Conservation (phyloP, 37 sponge, comb jelly and placozoan species). For the Mnemiopsis leidyi region DNA sequence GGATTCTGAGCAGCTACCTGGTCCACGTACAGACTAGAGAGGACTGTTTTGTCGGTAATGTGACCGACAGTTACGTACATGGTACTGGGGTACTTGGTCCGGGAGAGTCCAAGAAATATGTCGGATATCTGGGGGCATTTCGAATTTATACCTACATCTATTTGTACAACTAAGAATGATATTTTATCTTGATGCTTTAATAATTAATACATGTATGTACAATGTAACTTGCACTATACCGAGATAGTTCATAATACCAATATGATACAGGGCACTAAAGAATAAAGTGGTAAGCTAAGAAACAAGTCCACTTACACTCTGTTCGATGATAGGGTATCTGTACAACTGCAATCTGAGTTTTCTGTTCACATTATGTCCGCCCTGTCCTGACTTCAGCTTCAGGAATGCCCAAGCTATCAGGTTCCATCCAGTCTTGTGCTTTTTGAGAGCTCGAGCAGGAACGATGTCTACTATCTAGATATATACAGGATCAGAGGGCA, state of each 20-base stretch:
- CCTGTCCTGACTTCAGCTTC: constrained; percentile 44
- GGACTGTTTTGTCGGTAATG: not conserved
- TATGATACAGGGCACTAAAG: too few relatives aligned
- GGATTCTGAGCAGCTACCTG: constrained; percentile 51
- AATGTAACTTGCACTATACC: too few relatives aligned
- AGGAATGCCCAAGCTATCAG: constrained; percentile 56
- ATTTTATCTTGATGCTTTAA: too few relatives aligned
- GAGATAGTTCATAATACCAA: too few relatives aligned
- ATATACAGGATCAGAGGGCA: too few relatives aligned
- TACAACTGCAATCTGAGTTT: constrained; percentile 43
- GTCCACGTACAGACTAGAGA: constrained; percentile 17
- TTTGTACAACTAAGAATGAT: too few relatives aligned
- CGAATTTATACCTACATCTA: too few relatives aligned
- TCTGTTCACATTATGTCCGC: constrained; percentile 46
- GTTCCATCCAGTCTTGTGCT: constrained; percentile 64
- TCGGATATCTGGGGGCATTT: constrained; percentile 16
- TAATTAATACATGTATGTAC: too few relatives aligned
- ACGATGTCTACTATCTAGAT: constrained; percentile 61
- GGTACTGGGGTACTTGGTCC: constrained; percentile 66
- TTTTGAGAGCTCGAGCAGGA: constrained; percentile 29
- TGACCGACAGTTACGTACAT: constrained; percentile 31
- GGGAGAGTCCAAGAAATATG: constrained; percentile 10
- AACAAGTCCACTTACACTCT: not conserved
- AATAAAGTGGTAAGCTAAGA: too few relatives aligned
- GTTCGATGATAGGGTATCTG: constrained; percentile 46